These are phyloP conservation scores for Lottia scabra DNA, from an alignment of 2,888 invertebrate species.

Conservation along the genomic window DNA sequence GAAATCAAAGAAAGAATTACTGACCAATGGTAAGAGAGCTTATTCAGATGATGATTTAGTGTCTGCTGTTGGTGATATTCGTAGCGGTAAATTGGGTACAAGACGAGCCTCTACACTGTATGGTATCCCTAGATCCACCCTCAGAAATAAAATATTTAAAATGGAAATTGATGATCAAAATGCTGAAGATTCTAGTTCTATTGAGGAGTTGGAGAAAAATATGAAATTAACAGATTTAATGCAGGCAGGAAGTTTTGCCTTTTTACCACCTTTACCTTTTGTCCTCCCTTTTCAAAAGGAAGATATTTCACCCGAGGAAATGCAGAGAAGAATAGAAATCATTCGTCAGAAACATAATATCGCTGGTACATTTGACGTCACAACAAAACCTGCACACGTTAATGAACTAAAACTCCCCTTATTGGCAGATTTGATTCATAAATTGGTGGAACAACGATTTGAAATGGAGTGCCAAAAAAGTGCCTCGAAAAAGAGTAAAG, in stretches of 20 bases:
- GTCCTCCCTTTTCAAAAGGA: slow-evolving; percentile 20
- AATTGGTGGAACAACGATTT: slow-evolving; percentile 66
- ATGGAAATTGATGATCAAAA: slow-evolving; percentile 55
- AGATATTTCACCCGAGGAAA: slow-evolving; percentile 27
- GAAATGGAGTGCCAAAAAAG: slow-evolving; percentile 54
- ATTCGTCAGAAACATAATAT: slow-evolving; percentile 64
- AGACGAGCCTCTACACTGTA: slow-evolving; percentile 94
- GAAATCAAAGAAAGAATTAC: slow-evolving; percentile 27
- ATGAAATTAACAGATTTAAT: slow-evolving; percentile 41
- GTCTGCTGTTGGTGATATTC: slow-evolving; percentile 93
- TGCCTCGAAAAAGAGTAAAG: slow-evolving; percentile 20
- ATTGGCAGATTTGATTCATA: slow-evolving; percentile 66
- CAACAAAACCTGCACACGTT: slow-evolving; percentile 45
- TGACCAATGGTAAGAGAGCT: slow-evolving; percentile 65
- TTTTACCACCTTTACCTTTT: slow-evolving; percentile 32
- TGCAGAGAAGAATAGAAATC: slow-evolving; percentile 54
- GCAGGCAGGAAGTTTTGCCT: slow-evolving; percentile 27
- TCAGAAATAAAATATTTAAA: slow-evolving; percentile 87
- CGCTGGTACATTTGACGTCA: slow-evolving; percentile 44
- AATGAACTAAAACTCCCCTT: slow-evolving; percentile 62
- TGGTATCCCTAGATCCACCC: slow-evolving; percentile 94
- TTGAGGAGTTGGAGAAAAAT: slow-evolving; percentile 19
- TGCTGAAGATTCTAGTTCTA: slow-evolving; percentile 26
- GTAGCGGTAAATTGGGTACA: slow-evolving; percentile 91
- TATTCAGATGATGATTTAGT: slow-evolving; percentile 97